These are phyloP conservation scores for Tupaia tana DNA, from an alignment of 2,113 vertebrate genomes.

Conservation along the genomic window DNA sequence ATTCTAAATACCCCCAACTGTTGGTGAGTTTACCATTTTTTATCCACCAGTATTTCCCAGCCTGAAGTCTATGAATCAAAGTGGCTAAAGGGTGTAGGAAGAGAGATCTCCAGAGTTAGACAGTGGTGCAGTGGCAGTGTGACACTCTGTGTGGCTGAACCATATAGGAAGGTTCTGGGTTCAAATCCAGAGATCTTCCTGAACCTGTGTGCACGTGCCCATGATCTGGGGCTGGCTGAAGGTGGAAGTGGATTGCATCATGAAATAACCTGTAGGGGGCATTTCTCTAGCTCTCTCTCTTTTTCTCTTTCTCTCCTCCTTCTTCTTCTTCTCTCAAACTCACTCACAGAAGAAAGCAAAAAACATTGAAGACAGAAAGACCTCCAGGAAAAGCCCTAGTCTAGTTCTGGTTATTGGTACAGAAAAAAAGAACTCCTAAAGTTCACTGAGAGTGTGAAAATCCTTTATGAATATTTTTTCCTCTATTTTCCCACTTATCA, in stretches of 20 bases:
- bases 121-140: too few relatives aligned
- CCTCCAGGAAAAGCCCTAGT: not conserved
- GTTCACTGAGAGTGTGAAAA: not conserved
- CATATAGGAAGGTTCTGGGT: too few relatives aligned
- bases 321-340: too few relatives aligned
- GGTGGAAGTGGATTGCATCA: too few relatives aligned
- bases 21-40: not conserved
- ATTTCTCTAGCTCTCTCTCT: too few relatives aligned
- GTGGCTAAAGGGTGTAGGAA: not conserved
- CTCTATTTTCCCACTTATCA: not conserved
- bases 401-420: not conserved
- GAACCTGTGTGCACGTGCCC: too few relatives aligned
- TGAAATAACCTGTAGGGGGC: too few relatives aligned
- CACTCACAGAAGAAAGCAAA: too few relatives aligned
- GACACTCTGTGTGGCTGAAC: too few relatives aligned
- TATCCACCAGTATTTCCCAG: not conserved
- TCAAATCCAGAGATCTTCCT: too few relatives aligned
- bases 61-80: not conserved
- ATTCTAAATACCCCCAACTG: not conserved
- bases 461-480: not conserved
- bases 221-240: too few relatives aligned
- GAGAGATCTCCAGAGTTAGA: not conserved
- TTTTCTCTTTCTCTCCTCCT: too few relatives aligned
- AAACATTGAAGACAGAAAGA: not conserved
- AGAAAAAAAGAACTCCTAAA: not conserved